Conservation (phyloP, 2,797 vertebrate species). For the Aplochiton taeniatus region DNA sequence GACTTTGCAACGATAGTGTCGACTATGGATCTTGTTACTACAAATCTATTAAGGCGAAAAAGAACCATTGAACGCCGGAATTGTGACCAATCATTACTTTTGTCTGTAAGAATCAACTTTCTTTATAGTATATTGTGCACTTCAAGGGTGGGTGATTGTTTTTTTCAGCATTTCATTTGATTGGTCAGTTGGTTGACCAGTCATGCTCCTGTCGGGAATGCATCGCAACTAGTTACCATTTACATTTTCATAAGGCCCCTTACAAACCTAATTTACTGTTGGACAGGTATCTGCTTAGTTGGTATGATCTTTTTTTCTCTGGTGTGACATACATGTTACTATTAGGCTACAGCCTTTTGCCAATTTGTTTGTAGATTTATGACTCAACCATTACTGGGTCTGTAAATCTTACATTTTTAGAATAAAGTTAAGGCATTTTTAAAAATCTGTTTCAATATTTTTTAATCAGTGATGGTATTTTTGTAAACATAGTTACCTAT, state of each 20-base stretch:
- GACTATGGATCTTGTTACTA: constrained; percentile 1
- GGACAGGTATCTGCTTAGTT: too few relatives aligned
- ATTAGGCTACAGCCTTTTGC: constrained; percentile 7
- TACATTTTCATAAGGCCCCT: too few relatives aligned
- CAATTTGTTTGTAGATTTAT: too few relatives aligned
- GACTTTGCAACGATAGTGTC: neutral
- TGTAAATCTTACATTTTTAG: constrained; percentile 22
- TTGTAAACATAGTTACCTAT: neutral
- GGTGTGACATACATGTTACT: neutral
- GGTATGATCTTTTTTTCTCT: neutral
- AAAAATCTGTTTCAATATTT: neutral
- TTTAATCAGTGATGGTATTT: neutral
- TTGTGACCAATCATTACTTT: too few relatives aligned
- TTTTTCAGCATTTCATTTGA: too few relatives aligned
- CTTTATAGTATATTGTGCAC: neutral
- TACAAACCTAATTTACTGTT: too few relatives aligned
- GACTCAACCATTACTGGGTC: neutral
- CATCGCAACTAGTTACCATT: too few relatives aligned
- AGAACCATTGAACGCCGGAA: too few relatives aligned
- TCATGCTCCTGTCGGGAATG: too few relatives aligned
- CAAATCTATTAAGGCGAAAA: too few relatives aligned
- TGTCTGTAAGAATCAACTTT: too few relatives aligned
- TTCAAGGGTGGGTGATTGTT: neutral
- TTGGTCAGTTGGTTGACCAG: too few relatives aligned
- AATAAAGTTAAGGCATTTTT: constrained; percentile 48